These are phyloP conservation scores for Cydia pomonella DNA, from an alignment of 1,140 invertebrate genomes.

Conservation along the genomic window DNA sequence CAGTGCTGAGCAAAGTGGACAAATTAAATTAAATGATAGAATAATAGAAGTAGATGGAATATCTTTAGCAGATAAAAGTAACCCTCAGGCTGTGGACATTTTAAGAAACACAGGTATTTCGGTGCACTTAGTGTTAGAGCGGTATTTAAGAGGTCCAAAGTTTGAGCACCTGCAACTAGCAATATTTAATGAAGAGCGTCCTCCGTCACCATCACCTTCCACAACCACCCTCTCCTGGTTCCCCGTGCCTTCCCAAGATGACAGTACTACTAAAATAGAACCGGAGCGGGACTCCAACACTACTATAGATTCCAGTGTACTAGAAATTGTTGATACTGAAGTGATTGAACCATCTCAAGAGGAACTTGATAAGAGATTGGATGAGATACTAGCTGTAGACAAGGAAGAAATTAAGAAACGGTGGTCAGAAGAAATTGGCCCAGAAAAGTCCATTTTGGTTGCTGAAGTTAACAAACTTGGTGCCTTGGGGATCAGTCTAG, in stretches of 20 bases:
- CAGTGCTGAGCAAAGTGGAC: slow-evolving; percentile 92
- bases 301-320: slow-evolving; percentile 83
- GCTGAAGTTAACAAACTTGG: slow-evolving; percentile 92
- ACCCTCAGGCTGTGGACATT: slow-evolving; percentile 95
- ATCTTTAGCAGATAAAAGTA: slow-evolving; percentile 90
- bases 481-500: slow-evolving; percentile 94
- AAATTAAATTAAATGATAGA: slow-evolving; percentile 95
- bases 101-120: slow-evolving; percentile 90
- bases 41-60: slow-evolving; percentile 93
- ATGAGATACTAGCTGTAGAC: slow-evolving; percentile 80
- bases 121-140: slow-evolving; percentile 90
- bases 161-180: slow-evolving; percentile 94
- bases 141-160: slow-evolving; percentile 93
- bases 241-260: slow-evolving; percentile 83
- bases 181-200: slow-evolving; percentile 86
- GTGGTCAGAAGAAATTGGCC: slow-evolving; percentile 87
- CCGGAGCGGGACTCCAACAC: slow-evolving; percentile 84
- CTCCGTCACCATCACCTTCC: slow-evolving; percentile 86
- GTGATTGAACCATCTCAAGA: slow-evolving; percentile 80
- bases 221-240: slow-evolving; percentile 88
- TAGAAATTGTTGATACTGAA: slow-evolving; percentile 74
- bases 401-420: slow-evolving; percentile 82
- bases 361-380: slow-evolving; percentile 80
- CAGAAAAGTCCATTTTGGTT: slow-evolving; percentile 87
- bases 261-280: slow-evolving; percentile 82